Evolutionary conservation across 2,113 vertebrate species (phyloP), one percentile per base, ranked within the genome.

Genomic region (Thryonomys swinderianus): DNA sequence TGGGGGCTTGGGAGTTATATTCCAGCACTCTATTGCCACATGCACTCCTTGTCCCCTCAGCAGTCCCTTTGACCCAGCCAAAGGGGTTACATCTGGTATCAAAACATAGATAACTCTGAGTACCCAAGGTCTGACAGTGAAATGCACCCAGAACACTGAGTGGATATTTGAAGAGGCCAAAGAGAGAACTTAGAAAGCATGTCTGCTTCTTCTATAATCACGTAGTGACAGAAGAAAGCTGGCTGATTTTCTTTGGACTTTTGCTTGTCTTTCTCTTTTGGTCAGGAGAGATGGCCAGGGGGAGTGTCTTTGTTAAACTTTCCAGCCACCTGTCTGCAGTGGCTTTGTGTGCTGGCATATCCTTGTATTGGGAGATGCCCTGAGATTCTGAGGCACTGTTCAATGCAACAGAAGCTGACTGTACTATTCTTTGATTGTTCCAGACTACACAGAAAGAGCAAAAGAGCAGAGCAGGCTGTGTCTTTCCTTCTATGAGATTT

Each of bases 51-150:
- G 16, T 95, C 96, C 91, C 96, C 21, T 92, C 94, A 69, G 66
- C 96, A 92, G 93, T 82, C 96, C 80, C 96, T 96, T 82, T 98
- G 97, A 98, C 97, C 98, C 90, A 97, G 96, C 30, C 96, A 88
- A 94, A 95, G 78, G 42, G 91, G 85, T 93, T 90, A 96, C 64
- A 93, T 93, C 95, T 78, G 90, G 87, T 94, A 97, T 95, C 94
- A 97, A 98, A 98, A 98, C 96, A 96, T 61, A 66, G 76, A 20
- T 0, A 93, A 90, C 85, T 51, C 69, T 42, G 53, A 92, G 81
- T 30, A 45, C 86, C 61, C 76, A 93, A 69, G 96, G 96, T 97
- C 73, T 10, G 30, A 78, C 76, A 66, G 55, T 6, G 45, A 93
- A 83, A 92, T 76, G 64, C 64, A 64, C 37, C 48, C 17, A 73